Evolutionary conservation across 1,140 invertebrate genomes (phyloP), one percentile per base, ranked within the genome.

Genomic region (Drosophila sechellia): DNA sequence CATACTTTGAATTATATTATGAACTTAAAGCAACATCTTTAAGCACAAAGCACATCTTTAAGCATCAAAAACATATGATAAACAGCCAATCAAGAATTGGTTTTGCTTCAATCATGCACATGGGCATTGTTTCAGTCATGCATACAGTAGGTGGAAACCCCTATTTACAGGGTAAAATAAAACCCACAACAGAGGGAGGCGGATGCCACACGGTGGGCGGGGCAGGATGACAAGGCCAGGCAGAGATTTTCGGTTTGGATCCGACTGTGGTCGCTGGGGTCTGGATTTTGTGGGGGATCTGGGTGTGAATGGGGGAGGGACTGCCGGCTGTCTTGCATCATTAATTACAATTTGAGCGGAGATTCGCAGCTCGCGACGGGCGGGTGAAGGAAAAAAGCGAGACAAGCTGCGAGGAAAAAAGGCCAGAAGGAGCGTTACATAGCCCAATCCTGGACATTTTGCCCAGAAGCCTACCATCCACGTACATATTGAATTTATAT

Each of bases 311-410:
- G 42, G 20, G 66, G 64, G 35, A 35, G 64, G 64, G 2, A 17
- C 43, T 49, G 64, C 61, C 71, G 70, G 66, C 79, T 89, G 85
- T 84, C 80, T 77, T 89, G 84, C 84, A 89, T 89, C 84, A 89
- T 89, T 89, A 89, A 89, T 89, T 89, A 89, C 84, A 89, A 90
- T 89, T 89, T 89, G 85, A 84, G 68, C 22, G 46, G 43, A 57
- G 68, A 57, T 49, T 46, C 68, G 49, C 48, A 43, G 57, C 35
- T 54, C 27, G 20, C 49, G 43, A 17, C 25, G 8, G 64, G 37
- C 20, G 17, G 46, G 48, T 27, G 11, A 35, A 27, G 11, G 6
- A 52, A 43, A 31, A 49, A 50, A 42, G n/a, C 37, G 43, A 65
- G 60, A 68, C 59, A 68, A 68, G 64, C 64, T 65, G 64, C 60